Base-by-base conservation (phyloP, 2,797 vertebrate species). In the Monodelphis domestica region DNA sequence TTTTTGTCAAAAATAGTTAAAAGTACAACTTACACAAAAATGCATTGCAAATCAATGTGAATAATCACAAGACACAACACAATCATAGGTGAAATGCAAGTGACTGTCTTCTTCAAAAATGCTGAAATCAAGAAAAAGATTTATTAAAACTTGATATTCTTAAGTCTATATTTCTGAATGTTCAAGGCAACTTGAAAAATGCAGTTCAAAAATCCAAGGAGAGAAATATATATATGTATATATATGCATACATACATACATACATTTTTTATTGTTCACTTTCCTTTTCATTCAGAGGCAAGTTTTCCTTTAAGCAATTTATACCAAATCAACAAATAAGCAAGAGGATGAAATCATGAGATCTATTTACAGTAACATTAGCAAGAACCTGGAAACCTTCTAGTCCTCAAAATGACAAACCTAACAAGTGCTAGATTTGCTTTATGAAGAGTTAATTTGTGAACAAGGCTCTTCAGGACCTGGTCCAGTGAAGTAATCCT, bases 361-460 rank as follows among this genome's bases (percentile, higher is more conserved):
- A 98, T 98, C 12, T 99, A 99, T 97, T 98, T 99, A 91, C 99
- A 99, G 98, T 99, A 99, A 98, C 98, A 99, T 95, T 99, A 99
- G 87, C 99, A 99, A 98, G 99, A 99, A 97, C 99, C 99, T 0
- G 99, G 14, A 99, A 99, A 26, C 99, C 99, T 38, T 99, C 99
- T 94, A 99, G 99, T 95, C 99, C 99, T 90, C 99, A 99, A 91
- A 99, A 99, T 57, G 99, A 99, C 98, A 99, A 99, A 97, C 99
- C 99, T 26, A 99, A 99, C 98, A 99, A 99, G 99, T 99, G 99
- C 99, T 99, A 99, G 99, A 98, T 99, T 96, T 99, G 99, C 98
- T 99, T 99, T 96, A 99, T 99, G 98, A 99, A 99, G 98, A 99
- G 97, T 97, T 99, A 99, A 98, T 99, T 99, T 98, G 99, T 99